These are phyloP conservation scores for Hemibagrus wyckioides DNA, from an alignment of 2,113 vertebrate species.

Conservation along the genomic window DNA sequence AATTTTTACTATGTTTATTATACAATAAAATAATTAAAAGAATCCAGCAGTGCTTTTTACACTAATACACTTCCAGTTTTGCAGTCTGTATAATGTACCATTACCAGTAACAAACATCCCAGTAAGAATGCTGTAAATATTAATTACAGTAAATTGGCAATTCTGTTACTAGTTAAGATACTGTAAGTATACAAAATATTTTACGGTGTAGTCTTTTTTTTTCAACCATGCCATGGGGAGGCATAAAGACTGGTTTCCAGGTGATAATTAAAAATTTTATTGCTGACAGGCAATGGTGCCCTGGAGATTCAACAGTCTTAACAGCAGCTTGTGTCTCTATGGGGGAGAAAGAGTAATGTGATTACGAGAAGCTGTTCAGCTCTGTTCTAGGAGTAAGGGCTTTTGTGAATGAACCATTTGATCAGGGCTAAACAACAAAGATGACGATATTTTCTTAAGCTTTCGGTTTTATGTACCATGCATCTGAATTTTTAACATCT, in stretches of 20 bases:
- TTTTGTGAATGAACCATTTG: conserved; percentile 19
- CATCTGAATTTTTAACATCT: conserved; percentile 37
- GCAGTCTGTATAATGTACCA: background rate
- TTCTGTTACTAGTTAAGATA: background rate
- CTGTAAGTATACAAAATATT: background rate
- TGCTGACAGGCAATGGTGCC: conserved; percentile 43
- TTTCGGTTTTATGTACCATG: background rate
- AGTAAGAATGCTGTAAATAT: background rate
- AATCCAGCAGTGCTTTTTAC: background rate
- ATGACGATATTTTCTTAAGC: conserved; percentile 28
- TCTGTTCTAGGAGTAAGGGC: conserved; percentile 36
- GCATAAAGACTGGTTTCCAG: conserved; percentile 35
- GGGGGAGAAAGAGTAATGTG: conserved; percentile 41
- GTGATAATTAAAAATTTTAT: conserved; percentile 54
- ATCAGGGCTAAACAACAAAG: conserved; percentile 41
- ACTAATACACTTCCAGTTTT: background rate
- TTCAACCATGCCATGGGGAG: conserved; percentile 19
- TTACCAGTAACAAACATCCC: background rate
- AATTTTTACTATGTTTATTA: background rate
- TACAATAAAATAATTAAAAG: background rate
- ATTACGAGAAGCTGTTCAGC: conserved; percentile 50
- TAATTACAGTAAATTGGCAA: background rate
- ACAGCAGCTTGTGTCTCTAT: conserved; percentile 44
- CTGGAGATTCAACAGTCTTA: conserved; percentile 42
- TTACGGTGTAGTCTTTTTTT: background rate